Evolutionary conservation across 2,797 vertebrate species (phyloP).

Genomic region (Staurois parvus): DNA sequence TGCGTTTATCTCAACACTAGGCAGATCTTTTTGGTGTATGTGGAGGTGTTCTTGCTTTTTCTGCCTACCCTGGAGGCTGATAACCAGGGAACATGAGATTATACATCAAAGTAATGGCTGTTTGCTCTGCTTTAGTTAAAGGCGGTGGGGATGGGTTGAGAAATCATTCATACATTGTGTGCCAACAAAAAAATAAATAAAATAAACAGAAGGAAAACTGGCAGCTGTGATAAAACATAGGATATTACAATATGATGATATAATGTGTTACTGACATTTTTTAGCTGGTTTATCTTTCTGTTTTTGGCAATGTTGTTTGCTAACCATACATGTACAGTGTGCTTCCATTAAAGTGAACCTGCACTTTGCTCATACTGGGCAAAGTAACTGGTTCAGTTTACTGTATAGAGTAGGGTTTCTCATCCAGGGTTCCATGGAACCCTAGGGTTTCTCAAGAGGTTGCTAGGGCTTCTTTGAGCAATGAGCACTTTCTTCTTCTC

Average conservation of each 20-base stretch:
- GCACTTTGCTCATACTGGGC: not conserved
- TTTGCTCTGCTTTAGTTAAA: conserved; percentile 22
- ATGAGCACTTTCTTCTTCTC: no score
- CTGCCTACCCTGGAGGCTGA: conserved; percentile 15
- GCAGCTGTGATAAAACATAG: not conserved
- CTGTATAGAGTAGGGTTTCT: not conserved
- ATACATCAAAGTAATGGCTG: conserved; percentile 16
- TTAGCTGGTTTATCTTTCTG: not conserved
- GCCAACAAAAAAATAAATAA: not conserved
- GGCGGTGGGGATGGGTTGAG: not conserved
- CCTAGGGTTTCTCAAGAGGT: no score
- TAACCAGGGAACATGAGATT: not conserved
- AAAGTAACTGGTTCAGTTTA: not conserved
- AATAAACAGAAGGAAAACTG: not conserved
- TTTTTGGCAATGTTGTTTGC: not conserved
- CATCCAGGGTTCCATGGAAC: no score
- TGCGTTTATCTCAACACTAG: conserved; percentile 36
- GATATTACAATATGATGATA: not conserved
- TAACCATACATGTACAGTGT: not conserved
- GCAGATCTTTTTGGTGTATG: not conserved
- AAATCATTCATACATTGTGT: not conserved
- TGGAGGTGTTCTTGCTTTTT: conserved; percentile 11
- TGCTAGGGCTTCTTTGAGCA: no score
- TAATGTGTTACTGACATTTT: not conserved
- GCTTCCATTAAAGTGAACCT: no score